phyloP scores from a whole-genome alignment of 2,888 invertebrate species.

The Pseudeuparius sepicola region DNA sequence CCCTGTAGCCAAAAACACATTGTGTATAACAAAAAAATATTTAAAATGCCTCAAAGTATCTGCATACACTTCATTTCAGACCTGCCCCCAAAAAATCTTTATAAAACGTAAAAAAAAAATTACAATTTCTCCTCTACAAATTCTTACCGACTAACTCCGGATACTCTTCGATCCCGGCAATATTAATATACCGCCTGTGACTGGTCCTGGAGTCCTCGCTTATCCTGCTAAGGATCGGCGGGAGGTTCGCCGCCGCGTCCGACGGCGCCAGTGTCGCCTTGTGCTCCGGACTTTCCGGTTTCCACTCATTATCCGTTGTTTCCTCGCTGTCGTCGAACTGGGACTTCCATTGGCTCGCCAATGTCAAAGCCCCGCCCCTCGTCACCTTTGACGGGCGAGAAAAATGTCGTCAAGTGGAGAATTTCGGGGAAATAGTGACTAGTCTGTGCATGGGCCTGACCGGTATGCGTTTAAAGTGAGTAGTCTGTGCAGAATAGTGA shows the following conservation, averaged over 20 bases:
- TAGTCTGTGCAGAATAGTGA: no score
- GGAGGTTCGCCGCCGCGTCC: conserved; percentile 32
- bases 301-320: conserved; percentile 90
- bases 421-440: no score
- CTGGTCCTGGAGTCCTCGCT: conserved; percentile 45
- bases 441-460: no score
- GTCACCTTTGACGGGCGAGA: conserved; percentile 57
- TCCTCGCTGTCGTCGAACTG: conserved; percentile 95
- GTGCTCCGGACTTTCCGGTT: conserved; percentile 65
- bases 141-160: conserved; percentile 47
- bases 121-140: conserved; percentile 10
- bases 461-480: no score
- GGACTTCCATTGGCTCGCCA: conserved; percentile 92
- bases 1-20: no score
- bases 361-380: conserved; percentile 72
- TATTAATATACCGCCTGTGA: conserved; percentile 56
- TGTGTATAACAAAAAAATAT: no score
- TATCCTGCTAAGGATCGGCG: conserved; percentile 38
- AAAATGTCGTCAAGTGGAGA: no score
- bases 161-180: conserved; percentile 71
- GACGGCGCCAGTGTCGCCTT: conserved; percentile 34
- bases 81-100: no score
- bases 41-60: no score
- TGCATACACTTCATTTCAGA: no score
- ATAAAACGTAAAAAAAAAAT: no score